Evolutionary conservation across 2,888 invertebrate genomes (phyloP).

Genomic region (Sminthurides aquaticus): DNA sequence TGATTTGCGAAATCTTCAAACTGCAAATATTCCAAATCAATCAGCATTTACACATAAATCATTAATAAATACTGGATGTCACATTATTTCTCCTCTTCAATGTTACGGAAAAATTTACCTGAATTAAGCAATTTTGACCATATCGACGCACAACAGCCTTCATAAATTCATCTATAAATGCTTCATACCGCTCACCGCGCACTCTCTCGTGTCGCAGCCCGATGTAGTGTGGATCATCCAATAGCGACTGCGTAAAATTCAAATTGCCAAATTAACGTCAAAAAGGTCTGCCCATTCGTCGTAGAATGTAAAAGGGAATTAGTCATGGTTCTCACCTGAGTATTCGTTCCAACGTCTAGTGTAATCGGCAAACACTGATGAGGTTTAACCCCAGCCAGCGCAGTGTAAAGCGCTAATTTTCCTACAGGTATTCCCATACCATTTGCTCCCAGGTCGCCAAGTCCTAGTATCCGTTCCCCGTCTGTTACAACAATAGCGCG

Average conservation of each 20-base stretch:
- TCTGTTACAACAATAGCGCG: constrained; percentile 92
- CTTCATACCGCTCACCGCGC: constrained; percentile 78
- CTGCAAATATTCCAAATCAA: constrained; percentile 52
- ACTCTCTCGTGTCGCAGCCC: constrained; percentile 79
- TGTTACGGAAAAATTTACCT: too few species aligned
- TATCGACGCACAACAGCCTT: constrained; percentile 72
- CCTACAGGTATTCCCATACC: constrained; percentile 99
- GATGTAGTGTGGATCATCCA: constrained; percentile 91
- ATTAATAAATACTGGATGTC: too few species aligned
- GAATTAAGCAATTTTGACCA: constrained; percentile 77
- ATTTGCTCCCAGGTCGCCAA: constrained; percentile 93
- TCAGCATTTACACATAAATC: constrained; percentile 5
- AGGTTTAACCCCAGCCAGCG: constrained; percentile 92
- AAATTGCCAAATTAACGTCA: constrained; percentile 3
- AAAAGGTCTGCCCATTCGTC: too few species aligned
- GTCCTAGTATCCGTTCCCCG: constrained; percentile 93
- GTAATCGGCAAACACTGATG: constrained; percentile 89
- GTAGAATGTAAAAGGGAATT: neutral
- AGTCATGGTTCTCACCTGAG: constrained; percentile 50
- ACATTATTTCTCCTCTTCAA: too few species aligned
- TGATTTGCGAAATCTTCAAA: constrained; percentile 98
- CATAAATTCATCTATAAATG: constrained; percentile 97
- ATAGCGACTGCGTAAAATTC: constrained; percentile 54
- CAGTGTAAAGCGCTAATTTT: constrained; percentile 93
- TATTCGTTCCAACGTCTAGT: constrained; percentile 90